phyloP scores from a whole-genome alignment of 2,113 vertebrate species.

The Clarias macrocephalus region DNA sequence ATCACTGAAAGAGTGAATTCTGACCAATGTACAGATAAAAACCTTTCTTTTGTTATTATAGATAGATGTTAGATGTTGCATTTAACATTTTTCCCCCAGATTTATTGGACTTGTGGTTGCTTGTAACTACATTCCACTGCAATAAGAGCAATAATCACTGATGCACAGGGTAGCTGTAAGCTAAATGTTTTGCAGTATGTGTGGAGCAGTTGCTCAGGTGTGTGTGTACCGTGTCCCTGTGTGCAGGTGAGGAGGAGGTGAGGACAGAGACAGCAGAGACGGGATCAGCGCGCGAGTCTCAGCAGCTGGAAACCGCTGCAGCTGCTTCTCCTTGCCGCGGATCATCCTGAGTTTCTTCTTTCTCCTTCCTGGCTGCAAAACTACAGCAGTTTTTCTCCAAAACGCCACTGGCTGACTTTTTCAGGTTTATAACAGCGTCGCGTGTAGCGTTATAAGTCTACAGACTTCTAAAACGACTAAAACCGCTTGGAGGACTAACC shows the following conservation, averaged over 20 bases:
- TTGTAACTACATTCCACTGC: background rate
- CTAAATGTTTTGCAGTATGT: background rate
- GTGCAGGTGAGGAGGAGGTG: background rate
- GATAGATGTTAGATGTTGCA: background rate
- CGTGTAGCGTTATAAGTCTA: background rate
- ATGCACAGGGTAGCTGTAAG: background rate
- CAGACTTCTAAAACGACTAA: background rate
- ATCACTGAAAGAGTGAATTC: no score
- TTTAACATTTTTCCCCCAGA: background rate
- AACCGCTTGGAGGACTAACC: background rate
- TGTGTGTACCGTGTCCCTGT: constrained; percentile 10
- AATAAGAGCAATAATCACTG: background rate
- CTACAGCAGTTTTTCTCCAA: background rate
- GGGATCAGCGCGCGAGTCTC: constrained; percentile 34
- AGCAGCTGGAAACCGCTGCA: background rate
- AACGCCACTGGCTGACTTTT: background rate
- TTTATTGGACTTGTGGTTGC: background rate
- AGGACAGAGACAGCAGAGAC: constrained; percentile 26
- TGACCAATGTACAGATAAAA: no score
- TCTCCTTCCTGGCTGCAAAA: background rate
- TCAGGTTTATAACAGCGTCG: background rate
- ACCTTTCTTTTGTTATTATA: no score
- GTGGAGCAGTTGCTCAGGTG: background rate
- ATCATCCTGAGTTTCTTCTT: constrained; percentile 67
- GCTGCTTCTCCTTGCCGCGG: constrained; percentile 39